Conservation (phyloP, 2,888 invertebrate genomes). For the Tenthredo distinguenda region DNA sequence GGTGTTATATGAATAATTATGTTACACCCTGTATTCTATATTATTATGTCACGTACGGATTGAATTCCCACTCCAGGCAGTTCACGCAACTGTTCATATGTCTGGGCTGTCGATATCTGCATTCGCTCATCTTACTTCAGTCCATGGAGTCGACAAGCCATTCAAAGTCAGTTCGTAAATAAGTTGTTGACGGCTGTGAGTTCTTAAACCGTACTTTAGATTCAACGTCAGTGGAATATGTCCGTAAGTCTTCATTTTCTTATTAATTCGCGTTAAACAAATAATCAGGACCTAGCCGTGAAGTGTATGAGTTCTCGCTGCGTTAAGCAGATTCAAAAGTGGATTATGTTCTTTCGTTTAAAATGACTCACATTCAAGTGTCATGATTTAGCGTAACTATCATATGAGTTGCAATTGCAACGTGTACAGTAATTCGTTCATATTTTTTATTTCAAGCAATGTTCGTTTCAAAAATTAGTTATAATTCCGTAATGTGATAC, state of each 20-base stretch:
- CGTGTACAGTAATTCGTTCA: not conserved
- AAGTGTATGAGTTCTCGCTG: not conserved
- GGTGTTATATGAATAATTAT: not conserved
- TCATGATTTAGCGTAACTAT: not conserved
- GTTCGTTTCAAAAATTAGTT: not conserved
- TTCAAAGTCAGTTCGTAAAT: not conserved
- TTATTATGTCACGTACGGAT: conserved; percentile 9
- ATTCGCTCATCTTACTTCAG: conserved; percentile 13
- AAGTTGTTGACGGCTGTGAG: not conserved
- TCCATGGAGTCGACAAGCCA: not conserved
- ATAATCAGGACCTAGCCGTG: not conserved
- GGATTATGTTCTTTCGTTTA: not conserved
- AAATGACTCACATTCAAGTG: not conserved
- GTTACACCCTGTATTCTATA: not conserved
- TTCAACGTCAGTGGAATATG: not conserved
- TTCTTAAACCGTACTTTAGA: not conserved
- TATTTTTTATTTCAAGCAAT: not conserved
- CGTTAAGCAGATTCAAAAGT: not conserved
- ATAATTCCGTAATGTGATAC: not conserved
- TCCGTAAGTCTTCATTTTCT: not conserved
- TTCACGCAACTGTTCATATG: conserved; percentile 5
- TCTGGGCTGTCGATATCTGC: conserved; percentile 5
- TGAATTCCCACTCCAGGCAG: not conserved
- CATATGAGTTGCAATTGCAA: not conserved
- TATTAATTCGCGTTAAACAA: not conserved